These are phyloP conservation scores for Engystomops pustulosus DNA, from an alignment of 2,113 vertebrate genomes.

Conservation along the genomic window DNA sequence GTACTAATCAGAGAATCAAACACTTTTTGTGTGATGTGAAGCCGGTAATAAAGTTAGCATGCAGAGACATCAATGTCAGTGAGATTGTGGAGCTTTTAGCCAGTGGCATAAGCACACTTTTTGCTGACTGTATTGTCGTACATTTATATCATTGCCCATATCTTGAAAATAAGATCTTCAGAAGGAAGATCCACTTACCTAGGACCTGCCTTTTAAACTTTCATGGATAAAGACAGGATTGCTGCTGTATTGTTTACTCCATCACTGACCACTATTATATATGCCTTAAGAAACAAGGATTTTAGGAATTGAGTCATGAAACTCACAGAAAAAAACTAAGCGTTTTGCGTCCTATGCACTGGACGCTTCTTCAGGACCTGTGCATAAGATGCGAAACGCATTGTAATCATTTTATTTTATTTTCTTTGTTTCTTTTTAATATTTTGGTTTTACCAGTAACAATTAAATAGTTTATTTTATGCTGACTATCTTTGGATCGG, in stretches of 20 bases:
- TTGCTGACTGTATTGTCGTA: slow-evolving; percentile 62
- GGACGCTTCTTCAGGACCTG: too few species aligned
- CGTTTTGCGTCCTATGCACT: too few species aligned
- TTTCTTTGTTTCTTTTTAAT: too few species aligned
- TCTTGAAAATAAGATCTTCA: slow-evolving; percentile 54
- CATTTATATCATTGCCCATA: slow-evolving; percentile 60
- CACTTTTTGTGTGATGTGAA: slow-evolving; percentile 36
- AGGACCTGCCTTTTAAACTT: slow-evolving; percentile 32
- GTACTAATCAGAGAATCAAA: background rate
- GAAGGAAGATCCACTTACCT: slow-evolving; percentile 61
- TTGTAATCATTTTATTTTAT: too few species aligned
- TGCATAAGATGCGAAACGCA: too few species aligned
- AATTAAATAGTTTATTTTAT: too few species aligned
- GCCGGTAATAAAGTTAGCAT: slow-evolving; percentile 34
- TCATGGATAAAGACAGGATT: slow-evolving; percentile 19
- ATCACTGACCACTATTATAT: slow-evolving; percentile 16
- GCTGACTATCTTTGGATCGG: too few species aligned
- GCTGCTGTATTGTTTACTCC: slow-evolving; percentile 18
- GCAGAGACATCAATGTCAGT: background rate
- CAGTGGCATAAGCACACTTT: slow-evolving; percentile 59
- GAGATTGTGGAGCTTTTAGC: slow-evolving; percentile 2
- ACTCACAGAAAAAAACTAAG: too few species aligned
- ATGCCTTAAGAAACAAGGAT: slow-evolving; percentile 40
- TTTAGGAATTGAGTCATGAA: slow-evolving; percentile 16
- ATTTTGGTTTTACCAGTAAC: too few species aligned